phyloP scores from a whole-genome alignment of 2,888 invertebrate genomes.

The Cheilosia vernalis region DNA sequence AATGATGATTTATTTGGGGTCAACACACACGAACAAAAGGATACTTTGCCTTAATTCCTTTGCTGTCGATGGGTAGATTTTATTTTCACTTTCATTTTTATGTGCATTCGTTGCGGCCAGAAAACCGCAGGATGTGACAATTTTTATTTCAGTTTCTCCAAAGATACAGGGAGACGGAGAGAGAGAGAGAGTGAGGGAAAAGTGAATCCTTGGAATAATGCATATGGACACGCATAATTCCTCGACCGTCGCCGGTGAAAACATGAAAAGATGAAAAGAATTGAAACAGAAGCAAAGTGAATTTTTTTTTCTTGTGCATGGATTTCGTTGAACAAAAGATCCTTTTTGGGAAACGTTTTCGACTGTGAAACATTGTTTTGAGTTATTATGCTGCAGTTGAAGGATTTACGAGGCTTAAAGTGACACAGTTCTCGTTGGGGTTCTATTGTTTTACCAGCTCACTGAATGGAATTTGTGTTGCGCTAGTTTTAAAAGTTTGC shows the following conservation, averaged over 20 bases:
- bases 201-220: constrained; percentile 43
- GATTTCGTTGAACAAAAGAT: constrained; percentile 41
- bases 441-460: not conserved
- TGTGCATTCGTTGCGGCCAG: not conserved
- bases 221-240: constrained; percentile 61
- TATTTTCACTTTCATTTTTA: constrained; percentile 58
- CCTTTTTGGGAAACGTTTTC: constrained; percentile 5
- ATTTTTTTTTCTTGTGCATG: constrained; percentile 4
- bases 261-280: constrained; percentile 10
- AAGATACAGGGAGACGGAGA: not conserved
- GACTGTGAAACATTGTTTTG: constrained; percentile 8
- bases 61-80: constrained; percentile 24
- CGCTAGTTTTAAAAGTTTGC: not conserved
- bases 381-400: constrained; percentile 50
- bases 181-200: not conserved
- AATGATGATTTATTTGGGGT: constrained; percentile 45
- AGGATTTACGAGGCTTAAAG: constrained; percentile 60
- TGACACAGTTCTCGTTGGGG: constrained; percentile 22
- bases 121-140: constrained; percentile 64
- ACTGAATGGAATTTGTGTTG: not conserved
- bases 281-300: constrained; percentile 47
- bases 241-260: constrained; percentile 9
- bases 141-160: constrained; percentile 21
- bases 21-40: constrained; percentile 36
- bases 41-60: constrained; percentile 40